These are phyloP conservation scores for Girardinichthys multiradiatus DNA, from an alignment of 2,113 vertebrate species.

Conservation along the genomic window DNA sequence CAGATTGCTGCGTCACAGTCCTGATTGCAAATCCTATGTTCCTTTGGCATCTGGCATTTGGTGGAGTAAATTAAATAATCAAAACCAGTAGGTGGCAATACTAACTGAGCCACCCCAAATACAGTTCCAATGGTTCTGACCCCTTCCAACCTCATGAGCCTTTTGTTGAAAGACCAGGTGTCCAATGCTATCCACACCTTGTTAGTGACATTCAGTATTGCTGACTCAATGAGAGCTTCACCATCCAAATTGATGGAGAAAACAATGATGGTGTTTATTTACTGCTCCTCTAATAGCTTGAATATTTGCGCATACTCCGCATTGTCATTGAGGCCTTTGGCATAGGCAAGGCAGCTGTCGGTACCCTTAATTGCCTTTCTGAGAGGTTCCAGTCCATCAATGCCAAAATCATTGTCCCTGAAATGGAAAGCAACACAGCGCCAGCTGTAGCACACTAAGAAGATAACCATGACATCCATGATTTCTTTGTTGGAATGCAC, in stretches of 20 bases:
- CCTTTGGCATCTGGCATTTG: background rate
- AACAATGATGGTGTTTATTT: constrained; percentile 60
- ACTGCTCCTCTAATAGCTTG: constrained; percentile 58
- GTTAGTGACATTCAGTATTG: constrained; percentile 67
- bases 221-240: constrained; percentile 68
- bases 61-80: constrained; percentile 60
- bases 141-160: constrained; percentile 25
- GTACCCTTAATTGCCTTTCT: constrained; percentile 33
- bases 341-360: constrained; percentile 80
- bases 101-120: constrained; percentile 76
- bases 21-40: constrained; percentile 69
- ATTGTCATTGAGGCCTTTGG: constrained; percentile 27
- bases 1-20: constrained; percentile 50
- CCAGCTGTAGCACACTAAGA: constrained; percentile 82
- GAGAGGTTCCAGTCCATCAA: constrained; percentile 63
- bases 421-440: constrained; percentile 83
- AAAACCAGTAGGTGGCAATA: constrained; percentile 66
- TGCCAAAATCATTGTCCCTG: constrained; percentile 73
- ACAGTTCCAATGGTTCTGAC: constrained; percentile 72
- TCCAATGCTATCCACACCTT: constrained; percentile 60
- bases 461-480: constrained; percentile 76
- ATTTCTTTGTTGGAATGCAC: constrained; percentile 77
- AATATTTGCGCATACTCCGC: constrained; percentile 45
- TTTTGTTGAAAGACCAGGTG: constrained; percentile 1
- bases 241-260: constrained; percentile 35